Conservation (phyloP, 2,888 invertebrate species). For the Bursaphelenchus okinawaensis region DNA sequence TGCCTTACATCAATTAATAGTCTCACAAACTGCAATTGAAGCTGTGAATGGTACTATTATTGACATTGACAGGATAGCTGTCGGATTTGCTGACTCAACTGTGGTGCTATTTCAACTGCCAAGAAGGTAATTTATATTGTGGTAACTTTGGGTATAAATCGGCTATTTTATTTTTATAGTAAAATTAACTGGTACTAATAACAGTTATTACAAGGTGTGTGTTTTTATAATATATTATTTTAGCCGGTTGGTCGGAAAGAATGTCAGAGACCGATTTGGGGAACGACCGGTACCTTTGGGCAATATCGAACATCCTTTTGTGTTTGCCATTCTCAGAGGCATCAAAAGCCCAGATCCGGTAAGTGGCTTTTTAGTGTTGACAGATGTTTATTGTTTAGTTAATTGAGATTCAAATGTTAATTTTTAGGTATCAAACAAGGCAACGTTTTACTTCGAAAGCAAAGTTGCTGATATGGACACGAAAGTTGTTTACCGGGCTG, state of each 20-base stretch:
- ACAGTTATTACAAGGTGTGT: too few species aligned
- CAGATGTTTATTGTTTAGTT: neutral
- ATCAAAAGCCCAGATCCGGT: slow-evolving; percentile 9
- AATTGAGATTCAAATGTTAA: slow-evolving; percentile 19
- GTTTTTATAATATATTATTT: slow-evolving; percentile 13
- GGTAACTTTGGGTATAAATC: too few species aligned
- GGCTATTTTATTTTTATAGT: too few species aligned
- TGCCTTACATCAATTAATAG: slow-evolving; percentile 67
- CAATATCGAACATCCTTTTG: slow-evolving; percentile 41
- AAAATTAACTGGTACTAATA: too few species aligned
- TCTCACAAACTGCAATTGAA: slow-evolving; percentile 32
- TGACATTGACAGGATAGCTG: slow-evolving; percentile 68
- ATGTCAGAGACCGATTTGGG: slow-evolving; percentile 34
- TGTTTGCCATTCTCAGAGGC: slow-evolving; percentile 44
- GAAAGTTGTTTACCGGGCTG: slow-evolving; percentile 30
- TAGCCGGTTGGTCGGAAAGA: slow-evolving; percentile 65
- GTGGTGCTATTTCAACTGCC: slow-evolving; percentile 91
- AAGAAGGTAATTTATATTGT: slow-evolving; percentile 70
- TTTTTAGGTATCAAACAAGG: slow-evolving; percentile 29
- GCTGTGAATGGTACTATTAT: slow-evolving; percentile 52
- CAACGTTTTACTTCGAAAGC: slow-evolving; percentile 30
- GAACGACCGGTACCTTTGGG: slow-evolving; percentile 33
- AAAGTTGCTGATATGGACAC: slow-evolving; percentile 14
- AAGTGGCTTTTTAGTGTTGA: neutral
- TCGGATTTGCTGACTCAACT: slow-evolving; percentile 92